Evolutionary conservation across 2,797 vertebrate genomes (phyloP), one percentile per base, ranked within the genome.

Genomic region (Urosaurus nigricauda): DNA sequence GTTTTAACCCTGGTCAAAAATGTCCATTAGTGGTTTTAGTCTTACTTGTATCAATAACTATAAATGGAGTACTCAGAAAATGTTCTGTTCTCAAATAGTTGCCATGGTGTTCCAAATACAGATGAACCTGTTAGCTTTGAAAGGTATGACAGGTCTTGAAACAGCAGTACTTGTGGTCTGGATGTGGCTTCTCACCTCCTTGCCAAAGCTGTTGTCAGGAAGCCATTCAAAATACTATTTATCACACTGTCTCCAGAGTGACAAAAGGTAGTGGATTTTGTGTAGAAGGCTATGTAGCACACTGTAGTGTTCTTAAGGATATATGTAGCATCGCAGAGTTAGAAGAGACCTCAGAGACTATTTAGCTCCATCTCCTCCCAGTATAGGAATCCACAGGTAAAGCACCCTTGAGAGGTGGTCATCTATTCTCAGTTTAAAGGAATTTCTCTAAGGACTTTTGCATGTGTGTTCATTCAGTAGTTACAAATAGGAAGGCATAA

Each of bases 161-260:
- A 60, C n/a, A 13, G 13, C 51, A 24, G 6, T 8, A 26, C 65
- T 70, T n/a, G 51, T 73, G 65, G 17, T 79, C 63, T 60, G 51
- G 60, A 79, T 58, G 21, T 26, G 29, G 51, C 29, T 47, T 88
- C 75, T 84, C 75, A 17, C 74, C 19, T 21, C 12, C 63, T 56
- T 79, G 51, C 75, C 51, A 84, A 88, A 43, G 43, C 14, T 16
- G n/a, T 88, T 84, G 87, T 26, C 87, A 68, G n/a, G 73, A 78
- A 17, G 8, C 37, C 74, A 70, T n/a, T 73, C 71, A 53, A 40
- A 85, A 85, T 63, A 5, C 35, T 47, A 51, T 43, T 83, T 32
- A 24, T 71, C 63, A 79, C 40, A 35, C 58, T 83, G 12, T 84
- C 26, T 79, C 53, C 24, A 60, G 65, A 73, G 17, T 60, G 51